phyloP scores from a whole-genome alignment of 2,888 invertebrate genomes.

The Noctua fimbriata region DNA sequence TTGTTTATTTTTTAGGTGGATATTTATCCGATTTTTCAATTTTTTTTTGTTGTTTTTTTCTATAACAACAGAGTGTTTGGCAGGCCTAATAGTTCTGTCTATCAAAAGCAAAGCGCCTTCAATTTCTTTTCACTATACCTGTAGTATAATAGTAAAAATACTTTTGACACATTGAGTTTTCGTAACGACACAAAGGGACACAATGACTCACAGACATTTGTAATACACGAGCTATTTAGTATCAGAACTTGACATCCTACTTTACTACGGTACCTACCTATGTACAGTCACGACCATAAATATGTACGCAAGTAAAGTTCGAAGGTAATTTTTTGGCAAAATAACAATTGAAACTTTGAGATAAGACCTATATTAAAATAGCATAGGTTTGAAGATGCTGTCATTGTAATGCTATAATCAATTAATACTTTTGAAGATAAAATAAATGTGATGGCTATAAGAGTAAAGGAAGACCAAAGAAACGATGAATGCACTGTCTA shows the following conservation, averaged over 20 bases:
- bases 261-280: conserved; percentile 22
- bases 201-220: conserved; percentile 52
- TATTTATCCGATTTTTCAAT: neutral
- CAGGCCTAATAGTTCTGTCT: neutral
- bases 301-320: neutral
- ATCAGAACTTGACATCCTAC: conserved; percentile 56
- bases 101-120: neutral
- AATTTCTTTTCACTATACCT: conserved; percentile 7
- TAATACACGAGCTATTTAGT: conserved; percentile 41
- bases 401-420: neutral
- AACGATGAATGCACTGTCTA: neutral
- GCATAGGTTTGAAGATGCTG: neutral
- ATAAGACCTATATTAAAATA: neutral
- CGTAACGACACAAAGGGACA: conserved; percentile 11
- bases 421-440: neutral
- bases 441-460: neutral
- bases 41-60: neutral
- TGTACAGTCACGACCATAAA: neutral
- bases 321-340: neutral
- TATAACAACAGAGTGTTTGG: neutral
- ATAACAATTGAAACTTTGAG: neutral
- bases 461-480: neutral
- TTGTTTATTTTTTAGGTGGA: neutral
- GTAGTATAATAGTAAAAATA: neutral
- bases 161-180: neutral